Base-by-base conservation (phyloP, 2,113 vertebrate species). In the Lontra canadensis region DNA sequence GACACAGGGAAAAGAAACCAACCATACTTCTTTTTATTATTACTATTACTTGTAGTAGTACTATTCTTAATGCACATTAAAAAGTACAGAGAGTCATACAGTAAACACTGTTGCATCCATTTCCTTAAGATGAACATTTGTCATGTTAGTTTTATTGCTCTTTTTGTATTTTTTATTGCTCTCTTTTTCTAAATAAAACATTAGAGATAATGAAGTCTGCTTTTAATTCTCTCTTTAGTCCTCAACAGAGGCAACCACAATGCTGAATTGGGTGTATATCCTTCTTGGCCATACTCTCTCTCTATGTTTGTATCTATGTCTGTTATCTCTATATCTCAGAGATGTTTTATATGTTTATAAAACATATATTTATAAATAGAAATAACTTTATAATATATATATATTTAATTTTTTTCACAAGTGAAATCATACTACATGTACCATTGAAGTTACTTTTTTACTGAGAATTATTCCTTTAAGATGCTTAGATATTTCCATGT, bases 101-200 rank as follows among this genome's bases (percentile, higher is more conserved):
- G n/a, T 84, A 52, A 86, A 39, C 10, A 82, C 65, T 36, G 1
- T 71, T 90, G 42, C 44, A 76, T 7, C 14, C 47, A 39, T 18
- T 21, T 52, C 21, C 11, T 39, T 2, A 79, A 47, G 71, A 59
- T 42, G 15, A 83, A 44, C 34, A 80, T 79, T 96, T 86, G 4
- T 86, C 31, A 9, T 74, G 12, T 71, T 95, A 94, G 1, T 52
- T 52, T 61, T 23, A 34, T 93, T 80, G 55, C 29, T 83, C 25
- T 91, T 85, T 94, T 39, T 95, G 26, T 63, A 31, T 29, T 63
- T 29, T 52, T 59, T 26, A 34, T 93, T 80, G 47, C 23, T 83
- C 1, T 88, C 25, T 92, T 86, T 94, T 47, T 95, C 26, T 93
- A 57, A 80, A 44, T 8, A 59, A 96, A 78, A 73, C 61, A 93